Percentiles rank a stretch among this genome's conserved stretches.
Evolutionary conservation across 2,888 invertebrate genomes (phyloP).

Genomic region (Drosophila maculinotata): DNA sequence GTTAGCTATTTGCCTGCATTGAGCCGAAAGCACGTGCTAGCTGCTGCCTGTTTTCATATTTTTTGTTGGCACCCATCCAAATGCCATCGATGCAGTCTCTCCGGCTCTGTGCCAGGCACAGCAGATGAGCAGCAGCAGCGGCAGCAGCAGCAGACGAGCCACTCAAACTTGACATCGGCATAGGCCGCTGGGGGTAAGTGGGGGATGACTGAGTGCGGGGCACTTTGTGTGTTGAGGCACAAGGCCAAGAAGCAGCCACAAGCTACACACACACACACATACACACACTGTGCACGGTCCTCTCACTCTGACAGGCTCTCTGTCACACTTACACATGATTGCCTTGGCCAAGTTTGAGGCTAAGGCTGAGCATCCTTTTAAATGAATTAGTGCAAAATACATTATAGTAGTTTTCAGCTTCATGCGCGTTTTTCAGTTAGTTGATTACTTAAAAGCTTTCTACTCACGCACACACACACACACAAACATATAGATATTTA

Average conservation of each 20-base stretch:
- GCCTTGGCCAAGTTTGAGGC: conserved; percentile 68
- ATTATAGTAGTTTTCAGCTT: conserved; percentile 65
- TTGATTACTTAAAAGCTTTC: conserved; percentile 63
- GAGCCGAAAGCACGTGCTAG: conserved; percentile 39
- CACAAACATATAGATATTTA: conserved; percentile 19
- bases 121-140: conserved; percentile 33
- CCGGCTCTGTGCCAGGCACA: conserved; percentile 22
- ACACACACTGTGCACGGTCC: conserved; percentile 13
- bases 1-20: conserved; percentile 42
- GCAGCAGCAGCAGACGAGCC: conserved; percentile 37
- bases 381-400: conserved; percentile 70
- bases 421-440: conserved; percentile 47
- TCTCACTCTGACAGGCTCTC: conserved; percentile 22
- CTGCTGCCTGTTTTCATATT: conserved; percentile 17
- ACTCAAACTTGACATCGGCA: conserved; percentile 72
- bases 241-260: conserved; percentile 62
- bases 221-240: conserved; percentile 37
- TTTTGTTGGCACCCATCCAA: conserved; percentile 66
- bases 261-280: conserved; percentile 17
- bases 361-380: conserved; percentile 68
- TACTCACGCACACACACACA: conserved; percentile 7
- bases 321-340: conserved; percentile 26
- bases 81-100: conserved; percentile 61
- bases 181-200: conserved; percentile 13
- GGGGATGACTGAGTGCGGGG: conserved; percentile 33